Conservation (phyloP, 2,888 invertebrate genomes). For the Ypsolopha scabrella region DNA sequence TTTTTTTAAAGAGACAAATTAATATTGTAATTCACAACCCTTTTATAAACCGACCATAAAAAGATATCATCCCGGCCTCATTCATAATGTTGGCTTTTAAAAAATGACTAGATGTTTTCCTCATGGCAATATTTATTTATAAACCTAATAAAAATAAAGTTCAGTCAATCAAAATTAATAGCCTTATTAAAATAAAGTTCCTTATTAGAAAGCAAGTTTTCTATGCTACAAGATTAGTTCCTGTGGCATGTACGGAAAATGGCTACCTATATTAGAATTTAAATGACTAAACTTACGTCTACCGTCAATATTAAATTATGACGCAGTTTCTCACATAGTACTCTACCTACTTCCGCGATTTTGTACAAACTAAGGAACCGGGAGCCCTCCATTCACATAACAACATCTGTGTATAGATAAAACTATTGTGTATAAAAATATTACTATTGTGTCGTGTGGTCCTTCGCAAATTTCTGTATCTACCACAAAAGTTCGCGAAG, state of each 20-base stretch:
- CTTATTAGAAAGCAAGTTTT: not conserved
- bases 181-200: not conserved
- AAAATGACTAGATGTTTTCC: constrained; percentile 53
- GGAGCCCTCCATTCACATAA: constrained; percentile 66
- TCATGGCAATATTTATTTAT: constrained; percentile 42
- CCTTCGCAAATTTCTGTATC: constrained; percentile 27
- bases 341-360: constrained; percentile 34
- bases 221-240: not conserved
- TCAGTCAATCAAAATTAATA: constrained; percentile 15
- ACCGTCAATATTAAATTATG: not conserved
- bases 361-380: constrained; percentile 61
- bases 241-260: not conserved
- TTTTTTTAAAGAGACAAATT: constrained; percentile 38
- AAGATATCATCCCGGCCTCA: constrained; percentile 38
- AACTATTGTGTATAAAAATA: constrained; percentile 69
- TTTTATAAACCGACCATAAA: constrained; percentile 16
- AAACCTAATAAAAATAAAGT: constrained; percentile 15
- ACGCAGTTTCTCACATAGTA: not conserved
- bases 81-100: constrained; percentile 41
- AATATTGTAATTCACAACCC: constrained; percentile 66
- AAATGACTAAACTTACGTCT: not conserved
- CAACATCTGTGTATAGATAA: constrained; percentile 65
- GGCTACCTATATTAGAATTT: not conserved
- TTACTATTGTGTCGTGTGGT: constrained; percentile 50
- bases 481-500: constrained; percentile 27